phyloP scores from a whole-genome alignment of 2,113 vertebrate genomes.

The Eupsittula cactorum region DNA sequence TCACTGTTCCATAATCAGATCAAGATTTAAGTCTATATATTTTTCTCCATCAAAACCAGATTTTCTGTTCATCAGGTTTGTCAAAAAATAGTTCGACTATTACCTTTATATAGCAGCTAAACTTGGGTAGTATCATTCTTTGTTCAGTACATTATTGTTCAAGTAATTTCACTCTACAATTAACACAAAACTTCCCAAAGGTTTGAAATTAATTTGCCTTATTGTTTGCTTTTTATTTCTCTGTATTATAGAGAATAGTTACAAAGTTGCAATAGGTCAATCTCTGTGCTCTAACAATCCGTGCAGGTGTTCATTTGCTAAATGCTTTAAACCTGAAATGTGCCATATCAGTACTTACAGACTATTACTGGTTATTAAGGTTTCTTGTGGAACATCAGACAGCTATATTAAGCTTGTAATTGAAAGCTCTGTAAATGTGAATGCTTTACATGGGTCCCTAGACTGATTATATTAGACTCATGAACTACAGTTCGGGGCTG shows the following conservation, averaged over 20 bases:
- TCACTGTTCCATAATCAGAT: not conserved
- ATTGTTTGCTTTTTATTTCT: slow-evolving; percentile 31
- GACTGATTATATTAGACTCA: not conserved
- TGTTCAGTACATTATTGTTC: not conserved
- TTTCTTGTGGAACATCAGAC: slow-evolving; percentile 29
- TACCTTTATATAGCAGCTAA: not conserved
- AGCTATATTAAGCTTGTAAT: not conserved
- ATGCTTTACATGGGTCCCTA: not conserved
- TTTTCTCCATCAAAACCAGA: not conserved
- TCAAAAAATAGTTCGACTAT: not conserved
- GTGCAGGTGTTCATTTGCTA: not conserved
- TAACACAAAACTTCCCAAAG: not conserved
- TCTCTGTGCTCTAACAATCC: not conserved
- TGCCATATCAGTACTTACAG: not conserved
- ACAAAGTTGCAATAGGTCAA: not conserved
- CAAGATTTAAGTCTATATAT: slow-evolving; percentile 3
- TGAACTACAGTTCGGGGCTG: not conserved
- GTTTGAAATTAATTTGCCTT: slow-evolving; percentile 2
- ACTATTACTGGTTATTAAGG: not conserved
- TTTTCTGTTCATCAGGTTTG: not conserved
- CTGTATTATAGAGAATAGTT: not conserved
- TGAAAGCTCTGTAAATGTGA: slow-evolving; percentile 31
- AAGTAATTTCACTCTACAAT: not conserved
- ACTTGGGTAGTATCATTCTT: not conserved
- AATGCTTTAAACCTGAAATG: not conserved